phyloP scores from a whole-genome alignment of 2,888 invertebrate genomes.

The Tetragonisca angustula region DNA sequence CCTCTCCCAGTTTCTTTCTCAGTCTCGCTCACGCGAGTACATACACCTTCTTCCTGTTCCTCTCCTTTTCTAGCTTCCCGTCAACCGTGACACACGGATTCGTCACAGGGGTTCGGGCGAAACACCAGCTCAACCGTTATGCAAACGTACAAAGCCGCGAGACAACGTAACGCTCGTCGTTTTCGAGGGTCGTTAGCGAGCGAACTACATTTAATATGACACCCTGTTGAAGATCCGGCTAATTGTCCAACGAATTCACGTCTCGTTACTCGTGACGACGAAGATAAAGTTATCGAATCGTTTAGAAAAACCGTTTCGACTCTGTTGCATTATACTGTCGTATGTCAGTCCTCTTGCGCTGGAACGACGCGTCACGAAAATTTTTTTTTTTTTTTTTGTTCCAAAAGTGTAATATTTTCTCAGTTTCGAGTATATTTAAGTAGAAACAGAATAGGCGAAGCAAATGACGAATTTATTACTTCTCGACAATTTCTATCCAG shows the following conservation, averaged over 20 bases:
- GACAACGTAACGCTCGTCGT: constrained; percentile 58
- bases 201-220: constrained; percentile 76
- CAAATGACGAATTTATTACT: too few relatives aligned
- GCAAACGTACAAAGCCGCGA: constrained; percentile 24
- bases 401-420: too few relatives aligned
- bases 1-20: constrained; percentile 36
- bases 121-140: constrained; percentile 39
- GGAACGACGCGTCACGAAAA: too few relatives aligned
- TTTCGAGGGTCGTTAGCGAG: constrained; percentile 70
- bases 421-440: too few relatives aligned
- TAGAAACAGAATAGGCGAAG: too few relatives aligned
- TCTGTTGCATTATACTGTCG: too few relatives aligned
- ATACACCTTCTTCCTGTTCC: constrained; percentile 41
- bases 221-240: constrained; percentile 72
- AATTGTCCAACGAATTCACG: constrained; percentile 71
- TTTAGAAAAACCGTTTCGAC: constrained; percentile 18
- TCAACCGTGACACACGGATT: constrained; percentile 18
- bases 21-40: constrained; percentile 11
- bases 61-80: constrained; percentile 15
- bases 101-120: constrained; percentile 33
- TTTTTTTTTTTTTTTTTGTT: too few relatives aligned
- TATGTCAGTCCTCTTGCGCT: neutral
- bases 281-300: constrained; percentile 23
- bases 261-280: constrained; percentile 16
- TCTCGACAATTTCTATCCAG: too few relatives aligned